Base-by-base conservation (phyloP, 2,888 invertebrate species). In the Torymus tubicola region DNA sequence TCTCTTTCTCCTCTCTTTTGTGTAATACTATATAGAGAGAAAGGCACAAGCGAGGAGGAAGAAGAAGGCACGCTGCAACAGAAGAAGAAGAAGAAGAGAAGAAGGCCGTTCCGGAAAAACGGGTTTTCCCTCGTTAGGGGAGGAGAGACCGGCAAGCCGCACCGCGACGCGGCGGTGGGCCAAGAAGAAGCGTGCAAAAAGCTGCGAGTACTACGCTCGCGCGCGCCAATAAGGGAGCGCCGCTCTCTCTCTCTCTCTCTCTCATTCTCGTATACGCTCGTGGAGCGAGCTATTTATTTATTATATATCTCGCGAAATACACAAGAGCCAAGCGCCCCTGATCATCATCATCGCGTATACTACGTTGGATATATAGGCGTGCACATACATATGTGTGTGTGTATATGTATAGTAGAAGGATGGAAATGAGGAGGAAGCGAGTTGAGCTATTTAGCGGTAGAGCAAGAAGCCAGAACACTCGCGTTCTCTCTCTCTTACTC, bases 401-500 rank as follows among this genome's bases (percentile, higher is more conserved):
- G 16, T 21, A 55, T 57, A 55, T 31, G 16, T 24, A 14, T 10
- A 14, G 5, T 24, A n/a, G 16, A 69, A 24, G 57, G 61, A 74
- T 55, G 70, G 70, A 65, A 75, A 64, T 53, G 72, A 63, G 53
- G 78, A 82, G 83, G 78, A 82, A 80, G 78, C 83, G 82, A 57
- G 79, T 70, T 58, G 69, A 78, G 83, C 84, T 84, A 84, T 71
- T 80, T 80, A 80, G 73, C 53, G 3, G 24, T 3, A 24, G 57
- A 55, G 57, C 50, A 53, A 67, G 75, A 52, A 68, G 68, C 31
- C 55, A 42, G 24, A 24, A n/a, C n/a, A 3, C 24, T 24, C 24
- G 3, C 24, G 24, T 2, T 24, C 2, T 24, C 24, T 24, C 24
- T 24, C 42, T 63, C 57, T 50, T 12, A 63, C 63, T 57, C 42